These are phyloP conservation scores for Myotis vivesi DNA, from an alignment of 2,797 vertebrate genomes.

Conservation along the genomic window DNA sequence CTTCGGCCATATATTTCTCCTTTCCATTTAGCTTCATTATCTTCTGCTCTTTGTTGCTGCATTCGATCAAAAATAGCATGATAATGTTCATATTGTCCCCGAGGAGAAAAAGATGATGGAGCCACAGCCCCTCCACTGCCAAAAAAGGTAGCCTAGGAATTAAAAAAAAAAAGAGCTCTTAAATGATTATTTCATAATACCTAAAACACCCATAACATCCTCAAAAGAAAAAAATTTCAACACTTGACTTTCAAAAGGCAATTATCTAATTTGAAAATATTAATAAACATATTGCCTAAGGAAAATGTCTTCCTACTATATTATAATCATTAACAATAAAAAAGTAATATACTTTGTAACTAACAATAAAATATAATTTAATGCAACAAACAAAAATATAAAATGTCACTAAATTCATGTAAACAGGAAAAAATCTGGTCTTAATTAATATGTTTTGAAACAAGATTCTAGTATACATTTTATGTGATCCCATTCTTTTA, in stretches of 20 bases:
- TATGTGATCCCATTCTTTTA: not conserved
- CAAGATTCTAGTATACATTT: slow-evolving; percentile 28
- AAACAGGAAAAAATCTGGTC: slow-evolving; percentile 23
- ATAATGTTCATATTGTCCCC: slow-evolving; percentile 88
- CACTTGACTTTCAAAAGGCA: slow-evolving; percentile 17
- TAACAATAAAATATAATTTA: slow-evolving; percentile 52
- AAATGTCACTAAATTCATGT: slow-evolving; percentile 21
- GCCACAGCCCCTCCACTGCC: slow-evolving; percentile 84
- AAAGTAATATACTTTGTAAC: not conserved
- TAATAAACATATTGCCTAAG: slow-evolving; percentile 17
- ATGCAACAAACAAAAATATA: slow-evolving; percentile 41
- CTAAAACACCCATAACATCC: not conserved
- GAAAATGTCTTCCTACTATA: slow-evolving; percentile 23
- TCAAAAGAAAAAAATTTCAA: slow-evolving; percentile 37
- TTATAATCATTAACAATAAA: slow-evolving; percentile 9
- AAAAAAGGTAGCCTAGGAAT: slow-evolving; percentile 87
- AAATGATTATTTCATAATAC: slow-evolving; percentile 38
- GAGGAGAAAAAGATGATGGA: slow-evolving; percentile 80
- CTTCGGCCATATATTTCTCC: slow-evolving; percentile 61
- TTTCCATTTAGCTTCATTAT: slow-evolving; percentile 79
- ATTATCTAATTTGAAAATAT: slow-evolving; percentile 32
- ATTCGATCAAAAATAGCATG: slow-evolving; percentile 90
- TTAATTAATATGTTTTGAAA: slow-evolving; percentile 27
- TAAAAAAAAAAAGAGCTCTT: slow-evolving; percentile 67
- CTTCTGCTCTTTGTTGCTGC: slow-evolving; percentile 85